Evolutionary conservation across 2,797 vertebrate genomes (phyloP).

Genomic region (Tokudaia tokunoshimensis): DNA sequence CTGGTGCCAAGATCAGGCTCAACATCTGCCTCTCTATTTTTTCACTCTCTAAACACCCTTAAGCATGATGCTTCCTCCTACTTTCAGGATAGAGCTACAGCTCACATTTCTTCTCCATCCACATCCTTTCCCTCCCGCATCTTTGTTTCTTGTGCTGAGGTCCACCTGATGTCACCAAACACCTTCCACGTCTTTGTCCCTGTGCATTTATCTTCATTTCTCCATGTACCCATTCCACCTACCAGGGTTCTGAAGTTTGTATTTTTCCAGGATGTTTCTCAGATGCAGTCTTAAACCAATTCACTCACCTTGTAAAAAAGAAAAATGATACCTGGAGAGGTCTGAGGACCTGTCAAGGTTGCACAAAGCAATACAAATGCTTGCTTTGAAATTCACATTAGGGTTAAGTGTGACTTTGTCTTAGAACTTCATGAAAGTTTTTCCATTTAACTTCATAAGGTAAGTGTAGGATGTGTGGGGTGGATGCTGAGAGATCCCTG

Average conservation of each 20-base stretch:
- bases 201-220: background rate
- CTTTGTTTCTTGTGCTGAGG: background rate
- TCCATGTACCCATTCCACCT: background rate
- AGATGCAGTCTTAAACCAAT: background rate
- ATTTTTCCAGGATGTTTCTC: background rate
- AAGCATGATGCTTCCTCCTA: background rate
- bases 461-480: background rate
- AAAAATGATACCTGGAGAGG: background rate
- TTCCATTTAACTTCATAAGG: background rate
- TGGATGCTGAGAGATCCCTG: background rate
- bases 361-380: background rate
- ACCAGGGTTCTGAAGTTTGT: background rate
- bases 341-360: background rate
- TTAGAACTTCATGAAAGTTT: background rate
- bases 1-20: constrained; percentile 19
- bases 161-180: background rate
- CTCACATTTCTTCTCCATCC: background rate
- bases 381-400: background rate
- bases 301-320: background rate
- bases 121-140: background rate
- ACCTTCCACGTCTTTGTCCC: background rate
- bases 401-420: background rate
- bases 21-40: background rate
- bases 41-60: background rate
- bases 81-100: background rate